Conservation (phyloP, 2,888 invertebrate species). For the Teinopalpus imperialis region DNA sequence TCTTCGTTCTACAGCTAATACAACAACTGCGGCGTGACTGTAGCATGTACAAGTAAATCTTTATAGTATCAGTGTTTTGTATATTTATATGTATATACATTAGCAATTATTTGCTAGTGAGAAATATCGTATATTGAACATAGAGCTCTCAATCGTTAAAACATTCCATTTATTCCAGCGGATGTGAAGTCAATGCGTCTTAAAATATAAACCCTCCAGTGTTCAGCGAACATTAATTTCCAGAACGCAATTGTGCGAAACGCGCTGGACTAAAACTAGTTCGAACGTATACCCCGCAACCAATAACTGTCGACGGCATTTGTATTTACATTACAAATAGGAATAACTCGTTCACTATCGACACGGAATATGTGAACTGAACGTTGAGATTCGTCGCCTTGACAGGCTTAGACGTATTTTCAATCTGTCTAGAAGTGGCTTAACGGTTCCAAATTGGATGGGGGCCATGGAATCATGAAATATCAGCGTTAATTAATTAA, state of each 20-base stretch:
- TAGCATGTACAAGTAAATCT: too few species aligned
- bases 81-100: too few species aligned
- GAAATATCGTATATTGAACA: too few species aligned
- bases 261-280: constrained; percentile 1
- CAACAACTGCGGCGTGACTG: too few species aligned
- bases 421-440: neutral
- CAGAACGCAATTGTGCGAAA: neutral
- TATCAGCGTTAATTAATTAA: too few species aligned
- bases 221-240: constrained; percentile 5
- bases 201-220: neutral
- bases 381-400: neutral
- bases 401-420: neutral
- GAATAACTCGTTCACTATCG: constrained; percentile 13
- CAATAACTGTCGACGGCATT: constrained; percentile 4
- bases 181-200: neutral
- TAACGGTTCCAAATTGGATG: neutral
- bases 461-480: too few species aligned
- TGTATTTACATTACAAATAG: constrained; percentile 23
- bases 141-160: too few species aligned
- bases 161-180: too few species aligned
- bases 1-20: too few species aligned
- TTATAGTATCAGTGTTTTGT: too few species aligned
- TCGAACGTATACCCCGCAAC: constrained; percentile 9
- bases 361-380: neutral
- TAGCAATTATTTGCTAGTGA: too few species aligned